Evolutionary conservation across 2,797 vertebrate species (phyloP), one percentile per base, ranked within the genome.

Genomic region (Fratercula arctica): DNA sequence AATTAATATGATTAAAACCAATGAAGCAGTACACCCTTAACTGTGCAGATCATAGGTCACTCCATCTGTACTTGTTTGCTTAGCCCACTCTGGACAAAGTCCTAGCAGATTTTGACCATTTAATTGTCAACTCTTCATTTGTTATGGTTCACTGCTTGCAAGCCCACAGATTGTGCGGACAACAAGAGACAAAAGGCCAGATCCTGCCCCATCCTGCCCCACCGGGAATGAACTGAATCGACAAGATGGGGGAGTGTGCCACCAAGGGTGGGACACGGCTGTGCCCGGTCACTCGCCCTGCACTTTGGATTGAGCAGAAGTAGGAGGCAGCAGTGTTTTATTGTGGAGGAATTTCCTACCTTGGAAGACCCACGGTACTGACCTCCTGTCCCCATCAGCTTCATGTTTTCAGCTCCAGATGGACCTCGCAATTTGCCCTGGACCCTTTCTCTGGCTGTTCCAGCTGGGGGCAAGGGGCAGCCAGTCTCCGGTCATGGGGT

Each of bases 51-150:
- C 95, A 94, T 68, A 94, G 94, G 90, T 95, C 90, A 73, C 50
- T 72, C 57, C 64, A 81, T 93, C 85, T 69, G 80, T 31, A 35
- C 85, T 93, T 97, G 95, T 96, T 97, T 96, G 84, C 69, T 95
- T 92, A 93, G 87, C 94, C 93, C 94, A 95, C 88, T 91, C 73
- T 3, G 95, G 90, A 91, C 95, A 94, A 97, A 97, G 97, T 97
- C 96, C 97, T 85, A 39, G 41, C 41, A 79, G 74, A 79, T 91
- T 95, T 90, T 81, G 61, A 94, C 56, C 87, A 87, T 77, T 90
- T 94, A 93, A 94, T 95, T 90, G 93, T 89, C 95, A 91, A 93
- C 91, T 80, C 83, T 93, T 95, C 66, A 23, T 83, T 92, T 97
- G 96, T 96, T 61, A 82, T 0, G 0, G 96, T 92, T 95, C 93